A percentile compares a stretch with the other conserved stretches of the same genome.
Evolutionary conservation across 2,113 vertebrate species (phyloP).

Genomic region (crab-eating macaque (Macaca fascicularis)): DNA sequence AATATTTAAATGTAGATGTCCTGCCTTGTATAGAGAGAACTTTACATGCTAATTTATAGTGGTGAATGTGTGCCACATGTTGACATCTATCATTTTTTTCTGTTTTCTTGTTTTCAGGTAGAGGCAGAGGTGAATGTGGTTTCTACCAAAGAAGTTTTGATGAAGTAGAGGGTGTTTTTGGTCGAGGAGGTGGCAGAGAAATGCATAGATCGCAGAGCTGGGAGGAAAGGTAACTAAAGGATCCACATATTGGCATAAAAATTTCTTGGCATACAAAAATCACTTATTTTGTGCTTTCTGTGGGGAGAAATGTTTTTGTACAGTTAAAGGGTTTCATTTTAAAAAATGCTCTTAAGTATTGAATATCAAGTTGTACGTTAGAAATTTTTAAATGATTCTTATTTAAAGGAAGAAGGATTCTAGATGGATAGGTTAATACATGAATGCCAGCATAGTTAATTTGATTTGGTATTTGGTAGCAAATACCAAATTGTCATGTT

Average conservation of each 20-base stretch:
- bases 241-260: not conserved
- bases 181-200: conserved; percentile 93
- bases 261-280: not conserved
- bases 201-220: conserved; percentile 99
- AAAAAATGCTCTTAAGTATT: not conserved
- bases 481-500: not conserved
- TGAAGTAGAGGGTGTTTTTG: conserved; percentile 97
- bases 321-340: not conserved
- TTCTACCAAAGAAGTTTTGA: conserved; percentile 99
- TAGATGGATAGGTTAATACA: not conserved
- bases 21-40: not conserved
- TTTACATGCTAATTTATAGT: not conserved
- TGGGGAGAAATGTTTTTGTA: not conserved
- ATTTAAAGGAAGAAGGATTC: conserved; percentile 23
- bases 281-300: not conserved
- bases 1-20: not conserved
- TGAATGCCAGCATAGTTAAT: not conserved
- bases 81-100: conserved; percentile 58
- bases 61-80: not conserved
- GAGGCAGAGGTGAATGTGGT: conserved; percentile 97
- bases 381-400: not conserved
- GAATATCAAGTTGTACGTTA: not conserved
- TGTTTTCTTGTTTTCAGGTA: conserved; percentile 88
- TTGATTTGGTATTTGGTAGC: not conserved
- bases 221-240: conserved; percentile 95